These are phyloP conservation scores for Matsumurasca onukii DNA, from an alignment of 1,140 invertebrate species.

Conservation along the genomic window DNA sequence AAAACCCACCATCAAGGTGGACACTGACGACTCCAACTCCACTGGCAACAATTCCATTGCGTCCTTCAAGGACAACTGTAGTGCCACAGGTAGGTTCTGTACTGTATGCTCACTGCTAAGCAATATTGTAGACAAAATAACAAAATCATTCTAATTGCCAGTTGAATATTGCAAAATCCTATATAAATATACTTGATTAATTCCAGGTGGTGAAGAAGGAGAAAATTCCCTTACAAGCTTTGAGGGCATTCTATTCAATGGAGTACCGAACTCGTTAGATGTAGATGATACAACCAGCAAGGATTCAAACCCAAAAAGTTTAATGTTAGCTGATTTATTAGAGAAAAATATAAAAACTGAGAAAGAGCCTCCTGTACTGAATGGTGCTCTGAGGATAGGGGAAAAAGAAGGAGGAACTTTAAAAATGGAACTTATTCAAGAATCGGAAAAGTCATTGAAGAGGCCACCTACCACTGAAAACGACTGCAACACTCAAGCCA, in stretches of 20 bases:
- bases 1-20: conserved; percentile 16
- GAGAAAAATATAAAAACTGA: conserved; percentile 62
- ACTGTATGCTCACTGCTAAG: background rate
- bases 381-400: conserved; percentile 60
- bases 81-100: conserved; percentile 32
- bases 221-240: conserved; percentile 64
- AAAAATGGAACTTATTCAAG: conserved; percentile 55
- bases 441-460: conserved; percentile 42
- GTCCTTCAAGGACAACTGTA: conserved; percentile 47
- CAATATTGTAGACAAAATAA: background rate
- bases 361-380: conserved; percentile 55
- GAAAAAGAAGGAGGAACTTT: no score
- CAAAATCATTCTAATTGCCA: no score
- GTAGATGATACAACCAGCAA: conserved; percentile 50
- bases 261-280: conserved; percentile 55
- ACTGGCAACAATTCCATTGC: conserved; percentile 57
- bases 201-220: conserved; percentile 50
- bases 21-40: conserved; percentile 56
- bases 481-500: conserved; percentile 29
- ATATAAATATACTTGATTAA: no score
- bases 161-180: no score
- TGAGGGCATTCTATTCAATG: conserved; percentile 61
- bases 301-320: conserved; percentile 35
- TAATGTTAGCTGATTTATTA: conserved; percentile 66
- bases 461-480: conserved; percentile 23